Evolutionary conservation across 2,113 vertebrate species (phyloP).

Genomic region (Dendrocopos noguchii): DNA sequence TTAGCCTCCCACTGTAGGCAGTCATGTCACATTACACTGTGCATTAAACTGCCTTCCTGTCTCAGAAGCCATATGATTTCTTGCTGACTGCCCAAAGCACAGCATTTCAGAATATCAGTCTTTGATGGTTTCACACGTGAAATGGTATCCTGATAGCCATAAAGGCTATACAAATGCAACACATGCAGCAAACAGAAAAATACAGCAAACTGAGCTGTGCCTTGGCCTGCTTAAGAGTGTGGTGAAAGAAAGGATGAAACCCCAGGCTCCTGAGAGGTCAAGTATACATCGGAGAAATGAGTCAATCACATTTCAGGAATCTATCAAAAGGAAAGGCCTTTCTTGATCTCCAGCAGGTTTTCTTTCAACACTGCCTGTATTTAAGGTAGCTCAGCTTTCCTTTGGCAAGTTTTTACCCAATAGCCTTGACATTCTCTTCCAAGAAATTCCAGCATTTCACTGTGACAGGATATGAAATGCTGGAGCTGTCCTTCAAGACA

Average conservation of each 20-base stretch:
- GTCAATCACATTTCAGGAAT: neutral
- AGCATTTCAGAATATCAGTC: neutral
- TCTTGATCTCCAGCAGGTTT: neutral
- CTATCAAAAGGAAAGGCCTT: neutral
- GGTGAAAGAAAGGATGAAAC: neutral
- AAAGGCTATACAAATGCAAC: neutral
- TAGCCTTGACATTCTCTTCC: neutral
- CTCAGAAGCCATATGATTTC: neutral
- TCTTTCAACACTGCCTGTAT: neutral
- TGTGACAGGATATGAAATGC: neutral
- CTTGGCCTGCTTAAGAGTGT: neutral
- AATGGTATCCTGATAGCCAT: accelerated
- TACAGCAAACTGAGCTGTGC: neutral
- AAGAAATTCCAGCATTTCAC: neutral
- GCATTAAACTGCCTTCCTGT: neutral
- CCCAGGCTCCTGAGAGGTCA: neutral
- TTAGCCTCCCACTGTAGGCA: neutral
- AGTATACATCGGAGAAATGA: neutral
- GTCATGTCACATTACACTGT: accelerated
- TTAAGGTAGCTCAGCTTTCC: neutral
- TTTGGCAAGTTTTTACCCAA: neutral
- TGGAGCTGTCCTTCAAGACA: neutral
- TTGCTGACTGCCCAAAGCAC: neutral
- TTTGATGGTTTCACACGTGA: neutral
- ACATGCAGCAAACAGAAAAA: neutral